Base-by-base conservation (phyloP, 2,888 invertebrate species). In the Nomada lathburiana region DNA sequence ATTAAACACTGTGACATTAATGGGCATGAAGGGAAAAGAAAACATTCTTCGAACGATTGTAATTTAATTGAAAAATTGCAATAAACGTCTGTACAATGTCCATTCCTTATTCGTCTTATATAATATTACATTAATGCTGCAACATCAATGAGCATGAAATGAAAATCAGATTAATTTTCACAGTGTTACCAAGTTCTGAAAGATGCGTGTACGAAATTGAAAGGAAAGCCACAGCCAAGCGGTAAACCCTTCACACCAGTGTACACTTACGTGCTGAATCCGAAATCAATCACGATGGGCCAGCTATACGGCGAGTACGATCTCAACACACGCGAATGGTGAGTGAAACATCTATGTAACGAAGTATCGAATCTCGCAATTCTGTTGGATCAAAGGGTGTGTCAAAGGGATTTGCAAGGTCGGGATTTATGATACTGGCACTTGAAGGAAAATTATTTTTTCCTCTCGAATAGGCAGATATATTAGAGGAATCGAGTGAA, bases 241-340 rank as follows among this genome's bases (percentile, higher is more conserved):
- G 97, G 97, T 20, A 95, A 95, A 81, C 95, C 96, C 0, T 97
- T 97, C 93, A 95, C 96, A 18, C 94, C 95, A 0, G 96, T 96
- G 0, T 95, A 95, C 86, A 95, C 96, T 0, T 95, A 95, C 91
- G 95, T 96, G 0, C 95, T 97, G 74, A 98, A 97, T 94, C 97
- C 97, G 11, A 98, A 98, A 94, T 96, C 97, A 2, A 96, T 97
- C 83, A 97, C 97, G 7, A 97, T 97, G 96, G 97, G 97, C 0
- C 97, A 97, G 93, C 94, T 97, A n/a, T 97, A 97, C 90, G 97
- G 97, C 0, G 97, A 97, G 93, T 97, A 97, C 91, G 97, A 97
- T 92, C 92, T 96, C 69, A 95, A 96, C 85, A 97, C 97, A 0
- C 97, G 97, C 88, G 97, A 98, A 94, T 97, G 97, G 96, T 97